Percentiles rank a stretch among this genome's conserved stretches.
Evolutionary conservation across 1,140 invertebrate genomes (phyloP).

Genomic region (Drosophila bocqueti): DNA sequence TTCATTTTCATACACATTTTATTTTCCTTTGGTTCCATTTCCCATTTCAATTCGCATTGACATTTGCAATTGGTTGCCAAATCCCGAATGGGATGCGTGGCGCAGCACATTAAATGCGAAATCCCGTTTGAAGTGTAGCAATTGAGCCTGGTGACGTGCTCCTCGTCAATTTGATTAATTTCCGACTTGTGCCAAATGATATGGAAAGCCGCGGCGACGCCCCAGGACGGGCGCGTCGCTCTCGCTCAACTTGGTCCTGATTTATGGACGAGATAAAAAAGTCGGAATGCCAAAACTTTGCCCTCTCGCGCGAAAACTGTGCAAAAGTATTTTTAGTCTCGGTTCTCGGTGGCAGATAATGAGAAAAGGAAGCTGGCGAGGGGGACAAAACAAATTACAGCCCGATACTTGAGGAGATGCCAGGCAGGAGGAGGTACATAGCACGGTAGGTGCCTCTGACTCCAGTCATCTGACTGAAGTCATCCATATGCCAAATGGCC

Average conservation of each 20-base stretch:
- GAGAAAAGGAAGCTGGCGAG: not conserved
- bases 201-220: slow-evolving; percentile 14
- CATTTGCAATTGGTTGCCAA: not conserved
- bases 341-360: slow-evolving; percentile 26
- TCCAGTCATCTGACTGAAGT: not conserved
- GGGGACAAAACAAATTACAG: slow-evolving; percentile 58
- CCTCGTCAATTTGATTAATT: slow-evolving; percentile 57
- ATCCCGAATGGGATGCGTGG: slow-evolving; percentile 1
- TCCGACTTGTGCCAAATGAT: slow-evolving; percentile 30
- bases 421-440: not conserved
- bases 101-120: slow-evolving; percentile 10
- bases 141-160: slow-evolving; percentile 44
- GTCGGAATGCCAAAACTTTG: slow-evolving; percentile 69
- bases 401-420: slow-evolving; percentile 14
- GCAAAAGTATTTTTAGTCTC: slow-evolving; percentile 64
- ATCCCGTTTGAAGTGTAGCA: slow-evolving; percentile 34
- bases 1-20: not conserved
- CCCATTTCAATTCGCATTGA: not conserved
- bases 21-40: not conserved
- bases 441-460: no score
- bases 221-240: slow-evolving; percentile 7
- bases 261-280: slow-evolving; percentile 75
- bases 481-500: slow-evolving; percentile 72
- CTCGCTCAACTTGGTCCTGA: slow-evolving; percentile 58
- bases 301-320: slow-evolving; percentile 1